Evolutionary conservation across 1,140 invertebrate species (phyloP), one percentile per base, ranked within the genome.

Genomic region (Chrysoperla carnea): DNA sequence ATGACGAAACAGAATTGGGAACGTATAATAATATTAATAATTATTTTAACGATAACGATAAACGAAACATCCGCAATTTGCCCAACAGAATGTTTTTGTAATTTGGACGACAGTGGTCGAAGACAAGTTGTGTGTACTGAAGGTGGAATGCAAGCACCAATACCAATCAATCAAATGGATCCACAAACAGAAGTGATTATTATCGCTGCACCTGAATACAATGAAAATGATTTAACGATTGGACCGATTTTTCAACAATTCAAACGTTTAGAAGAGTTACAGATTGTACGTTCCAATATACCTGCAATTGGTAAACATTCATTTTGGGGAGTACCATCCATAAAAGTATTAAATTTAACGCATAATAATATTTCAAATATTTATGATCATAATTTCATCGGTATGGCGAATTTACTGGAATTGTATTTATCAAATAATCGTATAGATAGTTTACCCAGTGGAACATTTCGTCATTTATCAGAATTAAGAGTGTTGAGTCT

Each of bases 361-460:
- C 63, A 76, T 49, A 87, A 88, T 57, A 83, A 83, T 50, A 76
- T 88, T 38, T 77, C 76, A 8, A 69, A 73, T 48, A 68, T 84
- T 54, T 61, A 92, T 37, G 78, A 90, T 53, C 70, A 81, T 53
- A 93, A 93, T 57, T 90, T 93, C 50, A 61, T 70, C 48, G 75
- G 75, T 6, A 54, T 91, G 41, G 74, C 78, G 41, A 80, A 74
- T 50, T 65, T 92, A 28, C 72, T 76, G 40, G 84, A 90, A 54
- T 67, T 93, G 1, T 87, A 89, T 57, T 63, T 94, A 28, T 85
- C 91, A 54, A 76, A 86, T 56, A 92, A 93, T 57, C 64, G 74
- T 47, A 76, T 78, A 45, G 61, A 70, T 61, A 70, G 67, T 61
- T 80, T 74, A 72, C 79, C 65, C 2, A 84, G 79, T 46, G 80